Conservation (phyloP, 1,140 invertebrate species). For the Panagrolaimus sp. region DNA sequence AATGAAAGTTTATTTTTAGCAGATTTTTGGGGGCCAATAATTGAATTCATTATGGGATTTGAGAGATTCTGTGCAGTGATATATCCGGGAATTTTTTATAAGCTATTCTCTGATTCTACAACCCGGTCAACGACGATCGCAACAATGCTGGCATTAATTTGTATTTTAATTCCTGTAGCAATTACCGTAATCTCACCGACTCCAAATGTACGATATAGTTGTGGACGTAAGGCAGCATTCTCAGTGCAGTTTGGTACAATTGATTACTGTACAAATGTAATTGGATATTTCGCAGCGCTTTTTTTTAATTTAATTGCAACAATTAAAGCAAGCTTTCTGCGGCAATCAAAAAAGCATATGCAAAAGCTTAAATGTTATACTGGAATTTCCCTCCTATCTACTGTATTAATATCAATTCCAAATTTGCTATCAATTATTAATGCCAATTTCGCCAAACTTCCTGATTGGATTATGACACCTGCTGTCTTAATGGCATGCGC, state of each 20-base stretch:
- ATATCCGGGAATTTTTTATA: not conserved
- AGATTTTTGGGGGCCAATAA: not conserved
- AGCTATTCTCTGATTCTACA: not conserved
- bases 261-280: not conserved
- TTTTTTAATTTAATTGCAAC: not conserved
- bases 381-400: not conserved
- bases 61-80: not conserved
- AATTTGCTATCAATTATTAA: conserved; percentile 1
- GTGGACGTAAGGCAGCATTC: not conserved
- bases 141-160: not conserved
- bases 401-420: not conserved
- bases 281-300: not conserved
- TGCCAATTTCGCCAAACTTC: not conserved
- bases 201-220: not conserved
- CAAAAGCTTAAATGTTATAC: not conserved
- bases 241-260: not conserved
- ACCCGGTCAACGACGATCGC: not conserved
- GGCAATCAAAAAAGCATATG: not conserved
- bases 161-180: not conserved
- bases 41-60: not conserved
- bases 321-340: not conserved
- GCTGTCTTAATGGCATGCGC: not conserved
- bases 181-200: conserved; percentile 4
- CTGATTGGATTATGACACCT: not conserved
- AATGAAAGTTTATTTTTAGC: too few species aligned